Evolutionary conservation across 2,113 vertebrate species (phyloP).

Genomic region (Rhombomys opimus): DNA sequence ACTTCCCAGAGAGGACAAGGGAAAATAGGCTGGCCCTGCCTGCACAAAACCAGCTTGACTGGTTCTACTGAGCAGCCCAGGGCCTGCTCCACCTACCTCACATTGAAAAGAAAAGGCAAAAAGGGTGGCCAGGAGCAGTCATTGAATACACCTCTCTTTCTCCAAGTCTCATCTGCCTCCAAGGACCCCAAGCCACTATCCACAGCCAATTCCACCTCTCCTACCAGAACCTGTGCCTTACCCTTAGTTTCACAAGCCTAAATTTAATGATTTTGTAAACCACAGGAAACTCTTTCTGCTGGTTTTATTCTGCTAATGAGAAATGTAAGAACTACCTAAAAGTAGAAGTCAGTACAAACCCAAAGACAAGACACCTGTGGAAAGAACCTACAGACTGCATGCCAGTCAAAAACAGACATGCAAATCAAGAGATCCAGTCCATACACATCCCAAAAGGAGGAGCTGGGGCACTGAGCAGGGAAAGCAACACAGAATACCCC

Average conservation of each 20-base stretch:
- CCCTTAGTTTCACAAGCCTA: background rate
- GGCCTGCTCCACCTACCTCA: conserved; percentile 57
- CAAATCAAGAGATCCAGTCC: background rate
- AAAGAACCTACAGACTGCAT: background rate
- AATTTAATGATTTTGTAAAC: background rate
- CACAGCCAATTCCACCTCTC: background rate
- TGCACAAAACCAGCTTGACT: conserved; percentile 77
- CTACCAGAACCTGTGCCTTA: background rate
- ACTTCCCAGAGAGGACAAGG: conserved; percentile 64
- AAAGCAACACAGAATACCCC: background rate
- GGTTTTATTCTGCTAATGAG: background rate
- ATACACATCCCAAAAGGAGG: background rate
- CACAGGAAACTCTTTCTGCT: background rate
- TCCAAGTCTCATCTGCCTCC: background rate
- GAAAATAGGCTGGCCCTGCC: conserved; percentile 67
- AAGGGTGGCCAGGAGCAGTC: conserved; percentile 54
- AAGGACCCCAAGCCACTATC: background rate
- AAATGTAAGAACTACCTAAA: background rate
- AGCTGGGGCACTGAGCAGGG: background rate
- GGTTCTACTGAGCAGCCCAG: conserved; percentile 74
- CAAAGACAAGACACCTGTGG: conserved; percentile 30
- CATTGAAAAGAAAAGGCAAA: conserved; percentile 70
- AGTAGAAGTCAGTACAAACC: background rate
- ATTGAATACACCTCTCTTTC: background rate
- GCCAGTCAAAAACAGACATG: background rate